Evolutionary conservation across 2,113 vertebrate genomes (phyloP), one percentile per base, ranked within the genome.

Genomic region (Jacana jacana): DNA sequence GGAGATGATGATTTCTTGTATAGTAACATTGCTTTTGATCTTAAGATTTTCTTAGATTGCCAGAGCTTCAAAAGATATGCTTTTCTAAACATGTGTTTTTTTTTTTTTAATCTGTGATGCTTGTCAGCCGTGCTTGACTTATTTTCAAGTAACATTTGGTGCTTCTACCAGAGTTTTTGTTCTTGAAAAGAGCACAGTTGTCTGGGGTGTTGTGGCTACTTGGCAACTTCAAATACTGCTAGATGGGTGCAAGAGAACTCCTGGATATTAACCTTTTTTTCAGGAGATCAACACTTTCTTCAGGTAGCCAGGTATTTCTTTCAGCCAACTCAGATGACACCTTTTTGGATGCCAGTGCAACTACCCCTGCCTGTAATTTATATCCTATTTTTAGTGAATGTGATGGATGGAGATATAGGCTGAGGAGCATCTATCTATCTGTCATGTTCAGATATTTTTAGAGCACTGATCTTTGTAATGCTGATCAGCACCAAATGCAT

Each of bases 391-490:
- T 95, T 93, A 95, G 76, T 93, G 82, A 75, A 71, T 61, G 19
- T 88, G 81, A 91, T 68, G 86, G 90, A 91, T 88, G 80, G 77
- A 92, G 89, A 69, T 91, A 80, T 3, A 76, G 81, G 75, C 93
- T 95, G 94, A 97, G 75, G 91, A 96, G 54, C 90, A 94, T 95
- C 96, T 94, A 88, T 95, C 94, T 95, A 55, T 93, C 93, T 96
- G 93, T 97, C 91, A 95, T 86, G 91, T 94, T 93, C 82, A 79
- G 88, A 57, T 96, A 97, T 96, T 91, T 97, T 93, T 97, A 92
- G 96, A 96, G 88, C 77, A 49, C 80, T 86, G 86, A 93, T 96
- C 95, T 93, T 96, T 97, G 96, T 96, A 93, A 96, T 96, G 96
- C 96, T 95, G 95, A 97, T 96, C 96, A 96, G 95, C 80, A 92